Percentiles rank a stretch among this genome's conserved stretches.
These are phyloP conservation scores for Macropis europaea DNA, from an alignment of 2,888 invertebrate species.

Conservation along the genomic window DNA sequence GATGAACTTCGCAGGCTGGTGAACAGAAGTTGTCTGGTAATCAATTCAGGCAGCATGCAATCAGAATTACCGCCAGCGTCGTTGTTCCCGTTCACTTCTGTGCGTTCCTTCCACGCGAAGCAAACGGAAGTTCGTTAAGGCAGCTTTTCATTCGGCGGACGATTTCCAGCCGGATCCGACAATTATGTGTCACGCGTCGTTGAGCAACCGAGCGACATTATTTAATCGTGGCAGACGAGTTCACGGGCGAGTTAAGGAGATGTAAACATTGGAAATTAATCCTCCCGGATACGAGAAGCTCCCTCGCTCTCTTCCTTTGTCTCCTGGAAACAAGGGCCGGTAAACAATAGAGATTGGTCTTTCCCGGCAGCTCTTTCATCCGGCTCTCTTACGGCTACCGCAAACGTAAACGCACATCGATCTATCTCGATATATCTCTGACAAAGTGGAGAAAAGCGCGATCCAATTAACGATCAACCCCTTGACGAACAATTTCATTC, in stretches of 20 bases:
- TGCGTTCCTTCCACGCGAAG: neutral
- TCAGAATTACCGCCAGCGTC: neutral
- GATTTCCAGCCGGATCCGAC: neutral
- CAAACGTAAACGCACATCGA: neutral
- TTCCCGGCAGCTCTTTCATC: constrained; percentile 23
- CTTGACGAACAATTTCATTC: too few species aligned
- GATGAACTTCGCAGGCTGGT: neutral
- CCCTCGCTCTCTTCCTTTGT: constrained; percentile 44
- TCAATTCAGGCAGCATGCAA: neutral
- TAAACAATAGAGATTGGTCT: constrained; percentile 48
- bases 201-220: neutral
- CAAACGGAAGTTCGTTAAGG: neutral
- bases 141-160: neutral
- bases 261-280: constrained; percentile 57
- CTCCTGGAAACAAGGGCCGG: constrained; percentile 23
- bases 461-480: too few species aligned
- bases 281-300: constrained; percentile 13
- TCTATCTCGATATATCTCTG: too few species aligned
- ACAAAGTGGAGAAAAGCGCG: too few species aligned
- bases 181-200: constrained; percentile 12
- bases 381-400: neutral
- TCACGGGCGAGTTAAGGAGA: constrained; percentile 13
- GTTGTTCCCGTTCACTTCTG: neutral
- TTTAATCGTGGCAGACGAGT: constrained; percentile 26
- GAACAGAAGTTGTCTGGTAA: neutral